A percentile compares a stretch with the other conserved stretches of the same genome.
phyloP scores from a whole-genome alignment of 2,888 invertebrate genomes.

The Plagodis dolabraria region DNA sequence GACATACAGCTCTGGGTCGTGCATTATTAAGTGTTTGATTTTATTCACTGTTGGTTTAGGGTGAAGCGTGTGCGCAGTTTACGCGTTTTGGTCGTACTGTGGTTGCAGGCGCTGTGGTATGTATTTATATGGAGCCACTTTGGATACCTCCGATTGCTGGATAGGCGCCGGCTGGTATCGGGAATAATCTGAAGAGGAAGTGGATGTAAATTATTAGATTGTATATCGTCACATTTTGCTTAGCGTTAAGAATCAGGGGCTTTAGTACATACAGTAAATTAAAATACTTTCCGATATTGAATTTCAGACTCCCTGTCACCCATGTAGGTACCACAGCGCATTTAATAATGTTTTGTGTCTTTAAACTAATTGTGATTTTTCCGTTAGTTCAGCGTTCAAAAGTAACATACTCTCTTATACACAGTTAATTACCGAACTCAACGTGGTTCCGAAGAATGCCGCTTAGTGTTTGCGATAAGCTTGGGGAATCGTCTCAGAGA shows the following conservation, averaged over 20 bases:
- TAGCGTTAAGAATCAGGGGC: not conserved
- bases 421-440: too few species aligned
- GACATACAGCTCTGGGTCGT: constrained; percentile 88
- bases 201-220: constrained; percentile 8
- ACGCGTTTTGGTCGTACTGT: constrained; percentile 69
- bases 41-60: constrained; percentile 39
- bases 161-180: constrained; percentile 18
- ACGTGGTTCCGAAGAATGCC: too few species aligned
- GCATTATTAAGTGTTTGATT: constrained; percentile 53
- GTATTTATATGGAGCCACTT: constrained; percentile 71
- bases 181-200: constrained; percentile 17
- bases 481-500: too few species aligned
- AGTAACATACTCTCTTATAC: too few species aligned
- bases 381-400: too few species aligned
- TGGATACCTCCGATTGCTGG: constrained; percentile 42
- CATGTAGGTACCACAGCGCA: too few species aligned
- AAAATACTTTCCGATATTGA: not conserved
- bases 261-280: not conserved
- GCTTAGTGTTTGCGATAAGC: too few species aligned
- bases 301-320: too few species aligned
- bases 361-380: too few species aligned
- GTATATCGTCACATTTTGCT: not conserved
- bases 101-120: constrained; percentile 58
- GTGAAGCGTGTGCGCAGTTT: constrained; percentile 62
- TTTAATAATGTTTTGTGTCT: too few species aligned